Base-by-base conservation (phyloP, 2,113 vertebrate genomes). In the Micronisus gabar region DNA sequence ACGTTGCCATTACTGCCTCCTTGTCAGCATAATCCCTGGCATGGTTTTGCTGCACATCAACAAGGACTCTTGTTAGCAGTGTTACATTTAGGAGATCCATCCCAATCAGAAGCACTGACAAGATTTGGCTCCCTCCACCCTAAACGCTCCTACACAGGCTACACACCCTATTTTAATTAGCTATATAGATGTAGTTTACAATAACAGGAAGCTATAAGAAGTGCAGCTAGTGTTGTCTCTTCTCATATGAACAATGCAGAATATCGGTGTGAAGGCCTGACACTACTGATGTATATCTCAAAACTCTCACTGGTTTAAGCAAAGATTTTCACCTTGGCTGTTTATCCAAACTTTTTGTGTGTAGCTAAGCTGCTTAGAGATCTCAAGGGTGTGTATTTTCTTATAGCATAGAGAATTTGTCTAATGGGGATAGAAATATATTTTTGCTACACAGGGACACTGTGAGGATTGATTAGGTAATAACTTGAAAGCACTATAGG, bases 51-150 rank as follows among this genome's bases (percentile, higher is more conserved):
- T 68, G 53, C 22, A 70, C 5, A 3, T 27, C 68, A 78, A 18
- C 15, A 70, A 81, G 14, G 21, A 9, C 23, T 40, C 6, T 38
- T 0, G 0, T 9, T 0, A 0, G 10, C 17, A 15, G 3, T 30
- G 12, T 43, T 45, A 30, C 0, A 0, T 68, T 62, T 81, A 68
- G 65, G 68, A 21, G 1, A 56, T n/a, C 4, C 34, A 27, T 21
- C 32, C 19, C 45, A 32, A 7, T 3, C 8, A 59, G 48, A 48
- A 73, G 5, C 32, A 50, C 3, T 55, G 26, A 17, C 43, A 76
- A 43, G 16, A 65, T 50, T 88, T 71, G 22, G 0, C 19, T 75
- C 21, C 14, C 36, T 65, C 15, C 13, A 14, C 23, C 13, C 40
- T n/a, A n/a, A 76, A 65, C 11, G 19, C 12, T 67, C 21, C 34